Percentiles rank a stretch among this genome's conserved stretches.
These are phyloP conservation scores for Chroicocephalus ridibundus DNA, from an alignment of 2,113 vertebrate genomes.

Conservation along the genomic window DNA sequence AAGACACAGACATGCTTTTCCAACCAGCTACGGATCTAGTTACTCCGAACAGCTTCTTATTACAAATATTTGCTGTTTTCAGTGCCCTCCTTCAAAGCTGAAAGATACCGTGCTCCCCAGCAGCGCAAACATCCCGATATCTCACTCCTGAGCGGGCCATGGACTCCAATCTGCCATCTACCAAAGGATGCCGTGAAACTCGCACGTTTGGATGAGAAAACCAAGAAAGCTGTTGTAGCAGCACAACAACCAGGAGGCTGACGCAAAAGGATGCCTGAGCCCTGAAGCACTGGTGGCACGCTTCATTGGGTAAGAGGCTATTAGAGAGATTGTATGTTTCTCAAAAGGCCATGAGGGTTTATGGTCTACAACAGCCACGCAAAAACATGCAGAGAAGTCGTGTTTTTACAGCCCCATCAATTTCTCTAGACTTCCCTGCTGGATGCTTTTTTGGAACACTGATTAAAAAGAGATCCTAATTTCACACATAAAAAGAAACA, in stretches of 20 bases:
- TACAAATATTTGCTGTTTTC: neutral
- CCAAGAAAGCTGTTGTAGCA: neutral
- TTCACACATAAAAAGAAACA: neutral
- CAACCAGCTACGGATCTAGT: rapidly evolving
- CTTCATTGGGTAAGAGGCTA: neutral
- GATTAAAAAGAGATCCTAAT: neutral
- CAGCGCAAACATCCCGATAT: neutral
- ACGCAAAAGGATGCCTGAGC: neutral
- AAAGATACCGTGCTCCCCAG: neutral
- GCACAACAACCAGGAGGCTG: neutral
- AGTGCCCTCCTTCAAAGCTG: neutral
- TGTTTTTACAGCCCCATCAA: neutral
- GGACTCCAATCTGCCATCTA: neutral
- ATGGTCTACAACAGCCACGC: neutral
- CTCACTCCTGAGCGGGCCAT: neutral
- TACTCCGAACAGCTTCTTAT: neutral
- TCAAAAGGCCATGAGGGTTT: neutral
- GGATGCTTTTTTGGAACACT: neutral
- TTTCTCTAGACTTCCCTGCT: neutral
- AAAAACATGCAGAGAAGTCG: neutral
- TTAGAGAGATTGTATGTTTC: neutral
- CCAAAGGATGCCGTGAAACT: neutral
- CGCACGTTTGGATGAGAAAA: neutral
- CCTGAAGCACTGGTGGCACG: neutral
- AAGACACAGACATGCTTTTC: neutral